Percentiles rank a stretch among this genome's conserved stretches.
Evolutionary conservation across 2,888 invertebrate species (phyloP).

Genomic region (Auanema sp.): DNA sequence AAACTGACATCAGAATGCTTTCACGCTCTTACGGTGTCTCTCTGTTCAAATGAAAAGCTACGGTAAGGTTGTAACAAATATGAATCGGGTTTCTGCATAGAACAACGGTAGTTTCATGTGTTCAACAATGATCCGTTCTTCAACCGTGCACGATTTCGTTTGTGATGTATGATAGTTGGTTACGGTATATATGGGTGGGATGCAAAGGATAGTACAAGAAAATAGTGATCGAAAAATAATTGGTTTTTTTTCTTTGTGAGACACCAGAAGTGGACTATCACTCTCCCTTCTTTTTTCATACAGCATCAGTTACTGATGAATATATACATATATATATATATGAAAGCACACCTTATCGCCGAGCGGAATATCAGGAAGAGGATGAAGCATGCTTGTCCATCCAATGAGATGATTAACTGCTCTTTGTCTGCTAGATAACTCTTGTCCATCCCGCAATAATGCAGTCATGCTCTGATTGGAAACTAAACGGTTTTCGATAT

Average conservation of each 20-base stretch:
- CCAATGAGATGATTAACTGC: constrained; percentile 50
- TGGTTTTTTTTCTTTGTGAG: not conserved
- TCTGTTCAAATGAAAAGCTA: too few species aligned
- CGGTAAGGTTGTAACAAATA: too few species aligned
- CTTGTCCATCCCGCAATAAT: constrained; percentile 36
- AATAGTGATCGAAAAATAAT: not conserved
- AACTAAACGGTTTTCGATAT: constrained; percentile 53
- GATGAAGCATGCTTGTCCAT: constrained; percentile 60
- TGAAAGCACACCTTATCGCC: constrained; percentile 47
- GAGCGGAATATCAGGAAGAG: constrained; percentile 56
- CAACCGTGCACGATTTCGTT: too few species aligned
- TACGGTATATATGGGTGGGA: too few species aligned
- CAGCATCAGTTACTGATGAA: too few species aligned
- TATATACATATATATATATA: not conserved
- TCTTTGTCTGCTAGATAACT: constrained; percentile 29
- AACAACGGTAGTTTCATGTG: too few species aligned
- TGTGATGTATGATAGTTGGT: too few species aligned
- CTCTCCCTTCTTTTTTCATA: too few species aligned
- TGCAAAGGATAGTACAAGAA: not conserved
- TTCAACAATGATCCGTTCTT: too few species aligned
- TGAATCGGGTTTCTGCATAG: too few species aligned
- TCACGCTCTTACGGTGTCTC: too few species aligned
- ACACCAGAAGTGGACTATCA: not conserved
- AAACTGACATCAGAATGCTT: too few species aligned
- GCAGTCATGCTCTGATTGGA: constrained; percentile 43